These are phyloP conservation scores for Orius laevigatus DNA, from an alignment of 1,140 invertebrate species.

Conservation along the genomic window DNA sequence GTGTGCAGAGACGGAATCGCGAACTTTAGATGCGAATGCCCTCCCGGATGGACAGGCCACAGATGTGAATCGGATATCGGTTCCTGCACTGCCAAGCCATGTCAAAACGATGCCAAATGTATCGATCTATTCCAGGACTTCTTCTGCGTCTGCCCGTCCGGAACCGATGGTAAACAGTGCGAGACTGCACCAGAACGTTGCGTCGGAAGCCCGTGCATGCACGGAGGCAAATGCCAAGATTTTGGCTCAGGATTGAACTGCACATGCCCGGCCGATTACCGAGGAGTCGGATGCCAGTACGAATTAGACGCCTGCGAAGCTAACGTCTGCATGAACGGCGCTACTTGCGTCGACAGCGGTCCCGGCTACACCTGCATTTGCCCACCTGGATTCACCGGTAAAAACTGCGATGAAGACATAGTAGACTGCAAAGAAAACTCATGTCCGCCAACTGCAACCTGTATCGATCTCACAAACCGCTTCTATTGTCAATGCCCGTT, in stretches of 20 bases:
- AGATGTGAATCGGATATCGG: conserved; percentile 78
- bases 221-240: conserved; percentile 83
- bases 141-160: conserved; percentile 92
- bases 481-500: conserved; percentile 94
- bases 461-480: conserved; percentile 79
- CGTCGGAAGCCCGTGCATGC: conserved; percentile 91
- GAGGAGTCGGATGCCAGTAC: conserved; percentile 81
- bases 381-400: conserved; percentile 62
- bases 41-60: conserved; percentile 74
- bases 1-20: conserved; percentile 76
- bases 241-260: conserved; percentile 90
- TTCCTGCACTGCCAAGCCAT: conserved; percentile 67
- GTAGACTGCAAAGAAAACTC: conserved; percentile 84
- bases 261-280: conserved; percentile 69
- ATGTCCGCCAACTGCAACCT: conserved; percentile 83
- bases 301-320: conserved; percentile 83
- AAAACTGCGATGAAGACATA: conserved; percentile 84
- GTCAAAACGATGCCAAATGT: conserved; percentile 83
- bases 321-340: conserved; percentile 79
- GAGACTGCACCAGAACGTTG: conserved; percentile 89
- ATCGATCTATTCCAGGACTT: conserved; percentile 88
- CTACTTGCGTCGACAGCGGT: conserved; percentile 72
- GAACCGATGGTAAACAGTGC: conserved; percentile 86
- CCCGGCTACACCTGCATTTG: conserved; percentile 73
- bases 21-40: conserved; percentile 67